Percentiles rank a stretch among this genome's conserved stretches.
Conservation (phyloP, 2,888 invertebrate genomes). For the Thera britannica region DNA sequence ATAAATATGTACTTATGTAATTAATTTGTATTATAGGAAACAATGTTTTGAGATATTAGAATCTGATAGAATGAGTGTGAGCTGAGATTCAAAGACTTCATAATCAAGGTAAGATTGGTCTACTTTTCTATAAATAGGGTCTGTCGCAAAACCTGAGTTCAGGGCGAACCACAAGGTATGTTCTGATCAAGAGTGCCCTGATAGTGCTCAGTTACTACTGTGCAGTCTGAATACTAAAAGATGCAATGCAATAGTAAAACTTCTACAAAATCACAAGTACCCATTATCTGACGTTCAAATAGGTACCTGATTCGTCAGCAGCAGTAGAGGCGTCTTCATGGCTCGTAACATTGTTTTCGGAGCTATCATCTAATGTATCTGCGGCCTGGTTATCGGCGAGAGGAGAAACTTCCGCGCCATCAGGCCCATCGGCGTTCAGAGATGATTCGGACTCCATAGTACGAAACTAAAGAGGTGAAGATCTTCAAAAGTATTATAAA, state of each 20-base stretch:
- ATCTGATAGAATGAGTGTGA: too few relatives aligned
- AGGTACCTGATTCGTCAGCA: constrained; percentile 64
- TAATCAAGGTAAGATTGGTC: too few relatives aligned
- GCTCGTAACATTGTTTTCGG: constrained; percentile 69
- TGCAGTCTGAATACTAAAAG: not conserved
- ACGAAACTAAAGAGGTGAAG: constrained; percentile 38
- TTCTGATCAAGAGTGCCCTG: not conserved
- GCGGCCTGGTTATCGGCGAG: constrained; percentile 67
- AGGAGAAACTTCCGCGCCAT: constrained; percentile 81
- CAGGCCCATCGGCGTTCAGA: constrained; percentile 68
- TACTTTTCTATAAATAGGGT: too few relatives aligned
- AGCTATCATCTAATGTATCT: constrained; percentile 65
- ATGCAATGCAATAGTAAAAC: not conserved
- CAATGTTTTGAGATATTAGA: too few relatives aligned
- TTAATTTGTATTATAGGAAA: too few relatives aligned
- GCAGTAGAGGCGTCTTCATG: constrained; percentile 64
- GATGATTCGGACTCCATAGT: constrained; percentile 77
- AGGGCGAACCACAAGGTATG: not conserved
- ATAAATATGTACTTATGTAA: too few relatives aligned
- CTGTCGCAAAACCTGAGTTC: not conserved
- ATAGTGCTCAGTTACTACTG: not conserved
- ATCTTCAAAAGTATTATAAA: constrained; percentile 54
- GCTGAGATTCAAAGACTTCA: too few relatives aligned
- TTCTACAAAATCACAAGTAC: not conserved
- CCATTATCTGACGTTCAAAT: constrained; percentile 7